Base-by-base conservation (phyloP, 2,888 invertebrate species). In the Miltochrista miniata region DNA sequence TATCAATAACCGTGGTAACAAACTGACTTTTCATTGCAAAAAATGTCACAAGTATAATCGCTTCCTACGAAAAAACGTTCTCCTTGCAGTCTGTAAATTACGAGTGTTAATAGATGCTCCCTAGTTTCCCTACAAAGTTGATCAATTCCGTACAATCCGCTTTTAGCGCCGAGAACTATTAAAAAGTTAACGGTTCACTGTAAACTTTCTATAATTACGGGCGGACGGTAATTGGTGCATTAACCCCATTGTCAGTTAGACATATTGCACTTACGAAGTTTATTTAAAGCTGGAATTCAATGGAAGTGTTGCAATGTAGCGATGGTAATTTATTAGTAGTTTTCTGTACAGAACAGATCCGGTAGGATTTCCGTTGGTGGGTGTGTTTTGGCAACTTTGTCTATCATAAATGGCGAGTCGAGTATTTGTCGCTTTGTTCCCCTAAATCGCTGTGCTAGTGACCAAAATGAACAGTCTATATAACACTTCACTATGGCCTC, bases 221-320 rank as follows among this genome's bases (percentile, higher is more conserved):
- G 13, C 34, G 51, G 38, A 44, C 48, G 48, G 53, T 61, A 61
- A 64, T 54, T 61, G 49, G 53, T 54, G 52, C 66, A 65, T 65
- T 65, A 54, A 62, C 59, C 59, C 49, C 33, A 53, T 53, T 62
- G 59, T 54, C 54, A 43, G 50, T 15, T 35, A 7, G 53, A 44
- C 41, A 40, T 37, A 15, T 52, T 24, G 18, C 50, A 50, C 38
- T 45, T 61, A 42, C 33, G 38, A 42, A 11, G 46, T 29, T 48
- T 64, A 57, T 51, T 37, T n/a, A 7, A n/a, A 31, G 24, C 15
- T 29, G 12, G 30, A 31, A 18, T 51, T 42, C 14, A 34, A 39
- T 34, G 35, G 12, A 45, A 50, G 15, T 0, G 40, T 49, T 15
- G 12, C 40, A 30, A 37, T 47, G 41, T 37, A 13, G 34, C 12